Base-by-base conservation (phyloP, 1,140 invertebrate species). In the Elysia chlorotica region DNA sequence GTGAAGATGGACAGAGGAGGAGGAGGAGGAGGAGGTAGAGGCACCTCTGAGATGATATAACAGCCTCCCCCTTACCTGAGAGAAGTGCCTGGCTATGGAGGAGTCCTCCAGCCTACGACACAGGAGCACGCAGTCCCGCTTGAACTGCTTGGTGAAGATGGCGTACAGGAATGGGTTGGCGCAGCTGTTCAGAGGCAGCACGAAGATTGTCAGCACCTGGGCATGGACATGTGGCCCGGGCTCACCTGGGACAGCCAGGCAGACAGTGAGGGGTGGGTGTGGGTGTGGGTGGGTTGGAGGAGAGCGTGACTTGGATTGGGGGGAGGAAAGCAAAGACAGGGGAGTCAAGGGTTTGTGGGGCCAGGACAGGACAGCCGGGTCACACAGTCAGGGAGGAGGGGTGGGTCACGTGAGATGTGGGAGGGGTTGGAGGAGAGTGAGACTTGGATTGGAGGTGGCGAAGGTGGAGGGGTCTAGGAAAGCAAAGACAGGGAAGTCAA, bases 111-210 rank as follows among this genome's bases (percentile, higher is more conserved):
- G 78, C 41, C 83, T 69, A 35, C 81, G 78, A 66, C 96, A 98
- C 61, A 99, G 93, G 76, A 96, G 91, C 0, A 97, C 94, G 86
- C 96, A 99, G 84, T 98, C 97, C 87, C 97, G 97, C 85, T 98
- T 98, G 85, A 98, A 99, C 82, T 98, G 96, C 85, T 98, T 98
- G 0, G 96, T 99, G 70, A 98, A 91, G 73, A 98, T 97, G 28
- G 96, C 96, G 86, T 98, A 99, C 0, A 99, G 90, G 83, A 98
- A 98, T 0, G 96, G 97, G 87, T 99, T 98, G 85, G 96, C 97
- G 83, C 96, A 98, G 0, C 95, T 96, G 85, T 98, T 98, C 17
- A 99, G 87, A 1, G 96, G 97, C 71, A 98, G 88, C 17, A 98
- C 92, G 83, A 98, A 99, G 10, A 98, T 96, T 0, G 96, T 97